Base-by-base conservation (phyloP, 2,113 vertebrate genomes). In the Sphyrna mokarran region DNA sequence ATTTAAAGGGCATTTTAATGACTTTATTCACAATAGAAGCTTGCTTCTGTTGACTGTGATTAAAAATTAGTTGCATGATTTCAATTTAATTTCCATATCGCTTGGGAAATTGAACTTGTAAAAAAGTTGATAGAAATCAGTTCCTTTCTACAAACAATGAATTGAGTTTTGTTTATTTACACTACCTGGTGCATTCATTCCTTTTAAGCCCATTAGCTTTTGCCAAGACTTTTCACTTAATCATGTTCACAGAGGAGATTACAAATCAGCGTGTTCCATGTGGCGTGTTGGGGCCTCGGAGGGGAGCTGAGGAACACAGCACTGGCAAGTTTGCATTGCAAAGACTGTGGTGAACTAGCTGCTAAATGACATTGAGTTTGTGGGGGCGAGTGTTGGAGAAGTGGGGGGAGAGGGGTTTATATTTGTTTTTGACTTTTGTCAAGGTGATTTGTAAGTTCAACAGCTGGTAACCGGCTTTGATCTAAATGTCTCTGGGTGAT, bases 221-320 rank as follows among this genome's bases (percentile, higher is more conserved):
- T 68, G 89, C 89, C 89, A 93, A 93, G 61, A 93, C 61, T 66
- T 93, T 68, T 66, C 89, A 93, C 61, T 93, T 93, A 93, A 93
- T 93, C 89, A 93, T 93, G 89, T 68, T 93, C 61, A 68, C 89
- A 93, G 61, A 68, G 37, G 89, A 93, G 89, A 93, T 93, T 93
- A 93, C 61, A 66, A 63, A 93, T 63, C 58, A 93, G 89, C 58
- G 29, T 61, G 18, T 68, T 93, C 61, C 61, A 40, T n/a, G 63
- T 93, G 89, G 63, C 61, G 37, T 93, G 68, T 37, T 93, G 89
- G 89, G 89, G 89, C 89, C 89, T 93, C 61, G 2, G 61, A n/a
- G 58, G 89, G 89, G 89, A 93, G 33, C 61, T 13, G 61, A 66
- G 61, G 89, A 66, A 66, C 33, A 93, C 4, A 40, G 89, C 10